phyloP scores from a whole-genome alignment of 2,888 invertebrate species.

The Hirtodrosophila histrioides region DNA sequence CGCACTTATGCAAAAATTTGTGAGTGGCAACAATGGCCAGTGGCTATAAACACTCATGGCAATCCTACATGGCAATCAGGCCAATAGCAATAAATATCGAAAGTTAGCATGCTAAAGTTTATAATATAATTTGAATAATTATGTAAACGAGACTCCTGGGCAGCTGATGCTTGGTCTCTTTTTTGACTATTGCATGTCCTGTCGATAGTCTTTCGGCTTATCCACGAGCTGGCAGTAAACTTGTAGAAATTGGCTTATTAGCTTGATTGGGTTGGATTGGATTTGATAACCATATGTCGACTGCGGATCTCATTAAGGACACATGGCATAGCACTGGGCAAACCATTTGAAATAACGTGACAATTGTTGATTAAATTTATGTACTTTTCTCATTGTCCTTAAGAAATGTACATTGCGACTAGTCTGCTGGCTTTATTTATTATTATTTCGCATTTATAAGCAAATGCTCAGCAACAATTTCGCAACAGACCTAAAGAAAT shows the following conservation, averaged over 20 bases:
- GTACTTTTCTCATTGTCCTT: too few relatives aligned
- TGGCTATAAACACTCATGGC: slow-evolving; percentile 9
- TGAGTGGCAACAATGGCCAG: slow-evolving; percentile 52
- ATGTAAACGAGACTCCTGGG: slow-evolving; percentile 42
- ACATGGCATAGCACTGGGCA: slow-evolving; percentile 12
- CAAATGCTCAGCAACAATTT: slow-evolving; percentile 5
- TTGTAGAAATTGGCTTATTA: slow-evolving; percentile 58
- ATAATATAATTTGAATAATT: slow-evolving; percentile 75
- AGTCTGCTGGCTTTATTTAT: too few relatives aligned
- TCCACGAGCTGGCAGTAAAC: slow-evolving; percentile 60
- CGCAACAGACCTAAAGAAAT: slow-evolving; percentile 19
- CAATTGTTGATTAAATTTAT: too few relatives aligned
- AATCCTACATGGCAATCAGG: slow-evolving; percentile 52
- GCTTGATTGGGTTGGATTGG: slow-evolving; percentile 66
- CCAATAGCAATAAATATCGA: slow-evolving; percentile 15
- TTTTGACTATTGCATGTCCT: too few relatives aligned
- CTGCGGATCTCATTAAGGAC: slow-evolving; percentile 5
- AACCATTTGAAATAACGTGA: too few relatives aligned
- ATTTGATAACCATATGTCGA: slow-evolving; percentile 54
- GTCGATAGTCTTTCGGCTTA: slow-evolving; percentile 18
- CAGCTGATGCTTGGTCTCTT: slow-evolving; percentile 20
- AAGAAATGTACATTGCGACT: too few relatives aligned
- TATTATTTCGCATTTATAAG: background rate
- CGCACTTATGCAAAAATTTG: slow-evolving; percentile 65
- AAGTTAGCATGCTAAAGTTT: slow-evolving; percentile 58